Percentiles rank a stretch among this genome's conserved stretches.
Conservation (phyloP, 2,797 vertebrate genomes). For the Trematomus bernacchii region DNA sequence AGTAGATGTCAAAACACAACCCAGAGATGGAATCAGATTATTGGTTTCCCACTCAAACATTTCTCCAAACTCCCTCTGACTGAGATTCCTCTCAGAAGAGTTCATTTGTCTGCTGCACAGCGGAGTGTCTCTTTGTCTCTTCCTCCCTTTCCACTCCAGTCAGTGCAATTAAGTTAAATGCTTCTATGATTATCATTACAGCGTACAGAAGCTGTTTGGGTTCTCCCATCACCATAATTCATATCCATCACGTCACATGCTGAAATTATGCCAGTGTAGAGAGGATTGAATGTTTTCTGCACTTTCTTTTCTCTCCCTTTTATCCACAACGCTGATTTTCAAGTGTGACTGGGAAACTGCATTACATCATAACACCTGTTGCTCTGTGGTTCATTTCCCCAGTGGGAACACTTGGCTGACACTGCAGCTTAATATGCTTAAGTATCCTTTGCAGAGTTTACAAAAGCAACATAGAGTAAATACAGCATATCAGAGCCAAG, state of each 20-base stretch:
- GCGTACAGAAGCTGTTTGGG: constrained; percentile 45
- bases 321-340: constrained; percentile 26
- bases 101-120: constrained; percentile 67
- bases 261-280: constrained; percentile 17
- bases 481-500: constrained; percentile 3
- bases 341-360: constrained; percentile 37
- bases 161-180: constrained; percentile 43
- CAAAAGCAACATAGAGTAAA: constrained; percentile 36
- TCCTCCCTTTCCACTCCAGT: constrained; percentile 18
- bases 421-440: constrained; percentile 32
- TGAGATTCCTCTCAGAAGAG: constrained; percentile 61
- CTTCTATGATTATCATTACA: constrained; percentile 50
- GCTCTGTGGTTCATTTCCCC: constrained; percentile 48
- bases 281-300: constrained; percentile 23
- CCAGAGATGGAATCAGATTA: constrained; percentile 61
- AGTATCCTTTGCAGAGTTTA: background rate
- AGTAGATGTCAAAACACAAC: constrained; percentile 67
- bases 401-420: constrained; percentile 47
- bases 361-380: constrained; percentile 80
- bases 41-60: constrained; percentile 76
- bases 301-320: constrained; percentile 14
- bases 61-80: constrained; percentile 69
- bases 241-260: background rate
- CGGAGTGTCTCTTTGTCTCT: constrained; percentile 48
- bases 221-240: constrained; percentile 35